Conservation (phyloP, 1,140 invertebrate genomes). For the Rhizoglyphus robini region DNA sequence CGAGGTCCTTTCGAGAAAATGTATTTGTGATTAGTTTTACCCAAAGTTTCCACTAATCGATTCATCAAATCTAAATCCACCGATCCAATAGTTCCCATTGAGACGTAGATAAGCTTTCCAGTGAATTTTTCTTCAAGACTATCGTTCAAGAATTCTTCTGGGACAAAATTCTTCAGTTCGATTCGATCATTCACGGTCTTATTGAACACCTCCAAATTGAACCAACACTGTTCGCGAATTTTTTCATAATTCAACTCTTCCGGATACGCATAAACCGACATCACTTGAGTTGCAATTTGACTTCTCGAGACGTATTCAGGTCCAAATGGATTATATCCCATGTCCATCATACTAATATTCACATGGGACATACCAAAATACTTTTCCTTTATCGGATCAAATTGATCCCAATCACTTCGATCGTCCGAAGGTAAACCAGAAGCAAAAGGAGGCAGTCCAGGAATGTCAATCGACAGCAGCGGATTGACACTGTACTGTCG, state of each 20-base stretch:
- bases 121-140: neutral
- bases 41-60: neutral
- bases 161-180: neutral
- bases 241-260: neutral
- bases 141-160: neutral
- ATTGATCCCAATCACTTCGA: neutral
- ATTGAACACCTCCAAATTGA: neutral
- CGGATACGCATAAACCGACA: neutral
- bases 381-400: neutral
- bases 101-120: slow-evolving; percentile 19
- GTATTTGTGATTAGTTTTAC: neutral
- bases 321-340: neutral
- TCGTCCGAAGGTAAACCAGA: neutral
- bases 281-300: neutral
- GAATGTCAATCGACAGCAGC: neutral
- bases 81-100: slow-evolving; percentile 22
- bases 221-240: neutral
- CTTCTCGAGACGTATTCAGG: no score
- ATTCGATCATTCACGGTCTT: neutral
- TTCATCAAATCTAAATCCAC: slow-evolving; percentile 17
- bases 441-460: neutral
- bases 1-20: slow-evolving; percentile 11
- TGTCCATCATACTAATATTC: neutral
- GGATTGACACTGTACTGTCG: neutral
- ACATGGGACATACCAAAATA: neutral